Percentiles rank a stretch among this genome's conserved stretches.
phyloP scores from a whole-genome alignment of 2,888 invertebrate genomes.

The Ceraclea dissimilis region DNA sequence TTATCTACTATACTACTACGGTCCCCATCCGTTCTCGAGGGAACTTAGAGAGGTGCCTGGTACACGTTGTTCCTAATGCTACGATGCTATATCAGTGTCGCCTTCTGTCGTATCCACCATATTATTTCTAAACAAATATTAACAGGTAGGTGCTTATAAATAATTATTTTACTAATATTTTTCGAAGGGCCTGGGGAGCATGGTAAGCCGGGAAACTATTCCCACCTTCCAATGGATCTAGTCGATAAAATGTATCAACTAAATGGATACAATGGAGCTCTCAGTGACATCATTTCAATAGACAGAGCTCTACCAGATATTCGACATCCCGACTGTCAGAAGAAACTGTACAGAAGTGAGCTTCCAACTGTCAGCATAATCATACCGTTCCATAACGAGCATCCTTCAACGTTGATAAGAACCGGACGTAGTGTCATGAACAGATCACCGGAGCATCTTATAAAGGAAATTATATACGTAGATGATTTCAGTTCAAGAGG shows the following conservation, averaged over 20 bases:
- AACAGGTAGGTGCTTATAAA: not conserved
- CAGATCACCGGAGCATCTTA: constrained; percentile 68
- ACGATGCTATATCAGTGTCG: no score
- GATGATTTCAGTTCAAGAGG: constrained; percentile 79
- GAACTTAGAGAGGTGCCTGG: no score
- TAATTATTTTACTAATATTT: no score
- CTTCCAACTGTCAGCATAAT: constrained; percentile 81
- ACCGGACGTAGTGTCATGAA: constrained; percentile 73
- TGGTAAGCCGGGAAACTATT: constrained; percentile 43
- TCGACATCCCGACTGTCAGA: constrained; percentile 58
- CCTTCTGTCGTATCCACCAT: no score
- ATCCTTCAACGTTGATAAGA: constrained; percentile 77
- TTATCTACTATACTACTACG: no score
- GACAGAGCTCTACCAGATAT: constrained; percentile 79
- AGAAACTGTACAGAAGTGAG: constrained; percentile 58
- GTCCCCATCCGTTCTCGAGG: no score
- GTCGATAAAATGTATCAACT: constrained; percentile 68
- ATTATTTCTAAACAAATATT: not conserved
- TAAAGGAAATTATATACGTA: constrained; percentile 82
- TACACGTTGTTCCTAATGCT: not conserved
- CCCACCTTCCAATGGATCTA: constrained; percentile 28
- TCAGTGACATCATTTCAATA: constrained; percentile 84
- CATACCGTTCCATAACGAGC: constrained; percentile 91
- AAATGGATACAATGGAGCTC: constrained; percentile 90
- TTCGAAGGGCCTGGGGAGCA: constrained; percentile 65